Base-by-base conservation (phyloP, 2,888 invertebrate species). In the Fragum whitleyi region DNA sequence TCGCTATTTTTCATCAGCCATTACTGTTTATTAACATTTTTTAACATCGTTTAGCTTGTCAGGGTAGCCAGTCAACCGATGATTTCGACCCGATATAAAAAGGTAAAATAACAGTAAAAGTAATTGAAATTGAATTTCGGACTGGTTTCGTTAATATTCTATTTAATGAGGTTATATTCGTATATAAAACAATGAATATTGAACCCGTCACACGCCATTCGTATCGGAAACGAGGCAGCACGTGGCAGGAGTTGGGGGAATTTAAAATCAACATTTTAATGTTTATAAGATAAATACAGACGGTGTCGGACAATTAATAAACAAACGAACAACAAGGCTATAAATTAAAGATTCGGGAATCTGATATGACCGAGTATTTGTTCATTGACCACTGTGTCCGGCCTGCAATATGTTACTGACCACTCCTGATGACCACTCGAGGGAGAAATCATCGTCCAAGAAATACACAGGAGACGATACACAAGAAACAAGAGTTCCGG, bases 201-300 rank as follows among this genome's bases (percentile, higher is more conserved):
- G 26, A 14, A 57, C 28, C 28, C 28, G 57, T 26, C 57, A 57
- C 57, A 1, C 28, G 57, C 57, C 57, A 14, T 16, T 57, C 57
- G 14, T 23, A 26, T 57, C 26, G 57, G 26, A 57, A 57, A 21
- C 19, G 57, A 57, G 57, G 62, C 9, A 32, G 62, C 62, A 62
- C 62, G 62, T 62, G 62, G 62, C 36, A 19, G 62, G 62, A n/a
- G 23, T 32, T 19, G 36, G 32, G 32, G 29, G 36, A 62, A 62
- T 62, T 77, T 81, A 68, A 82, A 83, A 79, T 83, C 79, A 83
- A 83, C 82, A 69, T 70, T 77, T 36, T 69, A 73, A 79, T 83
- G 77, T 83, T 83, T 83, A 79, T 83, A 74, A 65, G 77, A 77
- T 79, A 83, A 83, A 83, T 74, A 83, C 32, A 39, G 65, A 51